Percentiles rank a stretch among this genome's conserved stretches.
Evolutionary conservation across 37 sponge, comb jelly and placozoan genomes (phyloP).

Genomic region (Halichondria panicea): DNA sequence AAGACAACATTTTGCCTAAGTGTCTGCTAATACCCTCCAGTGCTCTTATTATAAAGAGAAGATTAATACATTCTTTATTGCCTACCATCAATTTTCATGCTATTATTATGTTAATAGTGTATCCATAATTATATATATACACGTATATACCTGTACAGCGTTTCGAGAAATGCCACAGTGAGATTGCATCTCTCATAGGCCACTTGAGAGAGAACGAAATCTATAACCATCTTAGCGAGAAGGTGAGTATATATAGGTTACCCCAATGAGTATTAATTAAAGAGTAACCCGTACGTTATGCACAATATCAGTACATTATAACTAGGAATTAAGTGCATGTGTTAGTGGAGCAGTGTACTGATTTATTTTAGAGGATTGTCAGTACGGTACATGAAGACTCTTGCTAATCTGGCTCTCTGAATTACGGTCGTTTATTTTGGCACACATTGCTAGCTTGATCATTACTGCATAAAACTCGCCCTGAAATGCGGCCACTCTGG

Average conservation of each 20-base stretch:
- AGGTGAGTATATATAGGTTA: conserved; percentile 26
- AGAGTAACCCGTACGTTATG: background rate
- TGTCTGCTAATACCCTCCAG: no score
- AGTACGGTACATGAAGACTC: background rate
- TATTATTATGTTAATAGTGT: no score
- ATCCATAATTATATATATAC: background rate
- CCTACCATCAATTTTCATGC: no score
- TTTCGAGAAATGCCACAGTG: conserved; percentile 52
- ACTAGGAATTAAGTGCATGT: background rate
- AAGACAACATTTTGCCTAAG: no score
- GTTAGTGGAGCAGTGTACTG: background rate
- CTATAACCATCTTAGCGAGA: conserved; percentile 65
- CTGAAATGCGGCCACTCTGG: no score
- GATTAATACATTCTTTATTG: no score
- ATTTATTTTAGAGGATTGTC: background rate
- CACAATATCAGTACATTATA: background rate
- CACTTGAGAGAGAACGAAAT: conserved; percentile 50
- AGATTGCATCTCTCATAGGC: conserved; percentile 14
- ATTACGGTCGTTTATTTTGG: background rate
- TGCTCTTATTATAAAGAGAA: no score
- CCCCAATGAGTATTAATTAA: background rate
- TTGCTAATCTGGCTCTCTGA: background rate
- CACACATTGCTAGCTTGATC: background rate
- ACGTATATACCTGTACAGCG: conserved; percentile 9
- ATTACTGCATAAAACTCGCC: no score